A percentile compares a stretch with the other conserved stretches of the same genome.
Conservation (phyloP, 2,797 vertebrate species). For the Kryptolebias ocellatus region DNA sequence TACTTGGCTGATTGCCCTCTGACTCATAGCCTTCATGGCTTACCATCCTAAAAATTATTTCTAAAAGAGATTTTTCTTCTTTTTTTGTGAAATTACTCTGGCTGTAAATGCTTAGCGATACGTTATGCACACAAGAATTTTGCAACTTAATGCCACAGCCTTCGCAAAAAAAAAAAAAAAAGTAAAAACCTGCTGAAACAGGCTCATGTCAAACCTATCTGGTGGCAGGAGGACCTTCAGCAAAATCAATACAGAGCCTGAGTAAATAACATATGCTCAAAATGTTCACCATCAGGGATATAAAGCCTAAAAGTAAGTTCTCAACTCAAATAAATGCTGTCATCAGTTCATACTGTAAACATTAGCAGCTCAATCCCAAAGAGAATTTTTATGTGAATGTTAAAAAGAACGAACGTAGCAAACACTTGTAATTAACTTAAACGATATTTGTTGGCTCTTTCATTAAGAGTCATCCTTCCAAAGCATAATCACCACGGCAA, state of each 20-base stretch:
- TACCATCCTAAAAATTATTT: too few species aligned
- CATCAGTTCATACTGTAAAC: neutral
- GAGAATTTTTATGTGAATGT: neutral
- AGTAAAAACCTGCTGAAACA: conserved; percentile 52
- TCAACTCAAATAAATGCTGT: conserved; percentile 4
- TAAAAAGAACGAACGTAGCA: too few species aligned
- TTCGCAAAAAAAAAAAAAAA: conserved; percentile 26
- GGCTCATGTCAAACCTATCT: conserved; percentile 63
- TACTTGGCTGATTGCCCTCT: too few species aligned
- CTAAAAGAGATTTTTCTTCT: conserved; percentile 3
- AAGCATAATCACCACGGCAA: conserved; percentile 6
- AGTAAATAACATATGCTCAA: conserved; percentile 64
- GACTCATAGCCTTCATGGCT: too few species aligned
- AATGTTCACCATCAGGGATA: conserved; percentile 41
- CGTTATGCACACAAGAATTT: neutral
- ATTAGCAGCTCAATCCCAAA: neutral
- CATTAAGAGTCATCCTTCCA: neutral
- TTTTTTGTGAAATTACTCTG: conserved; percentile 1
- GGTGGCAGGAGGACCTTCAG: conserved; percentile 44
- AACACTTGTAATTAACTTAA: too few species aligned
- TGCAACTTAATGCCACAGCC: neutral
- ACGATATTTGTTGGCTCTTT: too few species aligned
- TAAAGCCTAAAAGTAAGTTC: conserved; percentile 35
- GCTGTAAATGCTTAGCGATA: conserved; percentile 17
- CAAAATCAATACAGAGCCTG: conserved; percentile 66